Evolutionary conservation across 1,140 invertebrate species (phyloP), one percentile per base, ranked within the genome.

Genomic region (Euura lappo): DNA sequence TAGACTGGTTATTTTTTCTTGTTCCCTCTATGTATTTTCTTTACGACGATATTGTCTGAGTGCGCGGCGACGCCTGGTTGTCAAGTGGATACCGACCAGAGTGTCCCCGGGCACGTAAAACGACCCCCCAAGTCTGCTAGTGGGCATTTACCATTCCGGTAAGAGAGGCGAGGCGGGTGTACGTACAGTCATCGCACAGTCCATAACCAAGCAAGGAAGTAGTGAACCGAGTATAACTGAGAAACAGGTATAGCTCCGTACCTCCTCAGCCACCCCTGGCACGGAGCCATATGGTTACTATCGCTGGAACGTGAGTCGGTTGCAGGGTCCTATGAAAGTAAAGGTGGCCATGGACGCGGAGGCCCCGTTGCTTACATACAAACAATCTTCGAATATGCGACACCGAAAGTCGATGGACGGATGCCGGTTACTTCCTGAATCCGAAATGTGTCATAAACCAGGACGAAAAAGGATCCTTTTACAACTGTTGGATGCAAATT

Each of bases 201-300:
- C 51, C 51, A 6, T 60, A 60, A 60, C 51, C 3, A n/a, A 60
- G 6, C 28, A 28, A 28, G 28, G 28, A 6, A 60, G 13, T 60
- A 11, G 13, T 8, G 13, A 60, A 60, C 51, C 8, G 51, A 60
- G 28, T 28, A 28, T 28, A 60, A 60, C 8, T n/a, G 13, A n/a
- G 13, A 60, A 60, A n/a, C 51, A 60, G 51, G 51, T 60, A 60
- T n/a, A 28, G 28, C 28, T 3, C 51, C 51, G 2, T 60, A n/a
- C 51, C 51, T 60, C 13, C 51, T 60, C 51, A 60, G 51, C 13
- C 10, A 60, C 3, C 6, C 51, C 51, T 60, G 51, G 51, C 51
- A 60, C 51, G 51, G 13, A 60, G 51, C 51, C 51, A 60, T 60
- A 60, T 60, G 51, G 51, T 60, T 60, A 60, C 51, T 60, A 60